Evolutionary conservation across 2,113 vertebrate species (phyloP), one percentile per base, ranked within the genome.

Genomic region (Dicrurus megarhynchus): DNA sequence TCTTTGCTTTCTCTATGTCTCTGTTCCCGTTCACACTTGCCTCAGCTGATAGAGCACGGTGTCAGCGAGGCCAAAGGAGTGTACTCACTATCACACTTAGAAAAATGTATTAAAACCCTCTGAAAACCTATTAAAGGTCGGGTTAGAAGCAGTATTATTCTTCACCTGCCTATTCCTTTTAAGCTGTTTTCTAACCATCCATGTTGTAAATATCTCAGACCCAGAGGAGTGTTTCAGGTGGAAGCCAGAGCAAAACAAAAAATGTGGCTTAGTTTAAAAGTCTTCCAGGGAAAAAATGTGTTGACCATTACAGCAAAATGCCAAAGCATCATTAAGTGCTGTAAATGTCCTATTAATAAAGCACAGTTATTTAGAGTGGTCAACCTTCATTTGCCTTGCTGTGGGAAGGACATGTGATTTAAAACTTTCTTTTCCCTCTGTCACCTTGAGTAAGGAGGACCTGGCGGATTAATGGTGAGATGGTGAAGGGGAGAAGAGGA

Each of bases 311-410:
- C 63, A 83, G 64, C 33, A 67, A 77, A 82, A 85, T 71, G 41
- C 49, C 84, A 57, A 57, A 63, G 75, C 79, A 64, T 89, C 85
- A 53, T 86, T 92, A 90, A 76, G 11, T 83, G 61, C 71, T 95
- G 60, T 80, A 96, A 95, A 92, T 89, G 87, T 26, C 53, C 50
- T n/a, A n/a, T 87, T 93, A 94, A 74, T 90, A 70, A 91, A 91
- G n/a, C 63, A 59, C 3, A 1, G 49, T 81, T 77, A 70, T 80
- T 97, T 95, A 88, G 65, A 67, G 55, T 63, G 52, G 39, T 57
- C 82, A 76, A 83, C 67, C 64, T 57, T 93, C 39, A 84, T 93
- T 91, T 97, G 71, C 77, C 67, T 65, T 52, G 35, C 23, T 65
- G 55, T 26, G 44, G 26, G 27, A 90, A 75, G 74, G 63, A 42